These are phyloP conservation scores for Acanthurus lineatus DNA, from an alignment of 2,797 vertebrate species.

Conservation along the genomic window DNA sequence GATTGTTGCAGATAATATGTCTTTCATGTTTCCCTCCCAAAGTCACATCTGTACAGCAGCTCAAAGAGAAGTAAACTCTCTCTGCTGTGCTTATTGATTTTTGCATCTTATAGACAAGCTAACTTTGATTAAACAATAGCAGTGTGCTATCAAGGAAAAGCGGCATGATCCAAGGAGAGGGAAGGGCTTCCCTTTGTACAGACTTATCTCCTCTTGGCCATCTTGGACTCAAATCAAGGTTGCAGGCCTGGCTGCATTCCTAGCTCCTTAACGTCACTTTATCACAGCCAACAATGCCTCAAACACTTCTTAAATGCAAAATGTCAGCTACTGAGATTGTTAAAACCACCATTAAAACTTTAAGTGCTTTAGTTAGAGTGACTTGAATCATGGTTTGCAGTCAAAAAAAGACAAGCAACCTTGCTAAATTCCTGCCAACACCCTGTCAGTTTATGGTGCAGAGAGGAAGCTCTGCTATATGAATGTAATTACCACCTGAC, in stretches of 20 bases:
- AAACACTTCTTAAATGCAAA: conserved; percentile 22
- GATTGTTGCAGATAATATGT: background rate
- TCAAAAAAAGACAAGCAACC: background rate
- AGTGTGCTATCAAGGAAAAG: conserved; percentile 41
- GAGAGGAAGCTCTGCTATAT: conserved; percentile 1
- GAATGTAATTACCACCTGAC: background rate
- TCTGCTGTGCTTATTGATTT: conserved; percentile 15
- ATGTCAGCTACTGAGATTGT: conserved; percentile 16
- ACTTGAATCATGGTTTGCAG: conserved; percentile 11
- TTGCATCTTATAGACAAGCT: conserved; percentile 3
- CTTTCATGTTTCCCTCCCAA: background rate
- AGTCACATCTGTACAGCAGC: conserved; percentile 8
- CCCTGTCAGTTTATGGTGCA: background rate
- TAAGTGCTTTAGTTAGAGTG: background rate
- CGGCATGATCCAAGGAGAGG: conserved; percentile 33
- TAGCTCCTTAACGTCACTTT: conserved; percentile 4
- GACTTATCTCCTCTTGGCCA: conserved; percentile 61
- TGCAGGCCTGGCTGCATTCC: conserved; percentile 52
- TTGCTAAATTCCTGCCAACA: conserved; percentile 36
- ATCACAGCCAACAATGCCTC: conserved; percentile 35
- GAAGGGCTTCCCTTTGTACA: conserved; percentile 73
- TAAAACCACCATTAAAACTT: conserved; percentile 2
- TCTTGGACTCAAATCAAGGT: conserved; percentile 50
- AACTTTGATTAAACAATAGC: conserved; percentile 43
- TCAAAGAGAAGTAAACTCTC: background rate